A percentile compares a stretch with the other conserved stretches of the same genome.
phyloP scores from a whole-genome alignment of 2,797 vertebrate species.

The Melanotaenia pygmaea region DNA sequence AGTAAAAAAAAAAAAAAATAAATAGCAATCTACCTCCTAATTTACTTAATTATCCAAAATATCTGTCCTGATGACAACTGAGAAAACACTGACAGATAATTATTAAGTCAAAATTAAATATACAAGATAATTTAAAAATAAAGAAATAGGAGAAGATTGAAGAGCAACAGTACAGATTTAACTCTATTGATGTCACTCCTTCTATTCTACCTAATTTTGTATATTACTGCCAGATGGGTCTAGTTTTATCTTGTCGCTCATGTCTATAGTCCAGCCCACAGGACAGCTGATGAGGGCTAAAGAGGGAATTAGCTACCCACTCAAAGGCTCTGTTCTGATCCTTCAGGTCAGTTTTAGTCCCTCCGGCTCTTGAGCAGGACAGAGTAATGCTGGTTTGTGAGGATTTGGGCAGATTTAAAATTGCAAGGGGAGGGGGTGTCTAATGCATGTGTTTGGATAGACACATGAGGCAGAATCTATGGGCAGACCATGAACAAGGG shows the following conservation, averaged over 20 bases:
- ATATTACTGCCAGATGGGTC: constrained; percentile 74
- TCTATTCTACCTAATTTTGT: constrained; percentile 31
- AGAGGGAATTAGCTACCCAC: constrained; percentile 82
- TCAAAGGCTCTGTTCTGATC: constrained; percentile 86
- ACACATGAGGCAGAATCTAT: constrained; percentile 59
- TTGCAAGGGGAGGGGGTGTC: constrained; percentile 31
- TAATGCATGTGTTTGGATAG: constrained; percentile 56
- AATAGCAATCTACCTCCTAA: too few relatives aligned
- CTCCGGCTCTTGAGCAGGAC: constrained; percentile 74
- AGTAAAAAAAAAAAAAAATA: too few relatives aligned
- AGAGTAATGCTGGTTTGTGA: constrained; percentile 71
- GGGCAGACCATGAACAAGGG: background rate
- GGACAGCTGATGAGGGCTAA: constrained; percentile 84
- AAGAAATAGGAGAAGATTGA: background rate
- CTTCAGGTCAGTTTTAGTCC: constrained; percentile 80
- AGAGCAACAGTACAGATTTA: background rate
- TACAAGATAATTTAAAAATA: background rate
- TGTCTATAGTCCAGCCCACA: constrained; percentile 60
- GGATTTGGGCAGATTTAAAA: constrained; percentile 79
- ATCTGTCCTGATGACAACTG: too few relatives aligned
- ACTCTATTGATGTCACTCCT: background rate
- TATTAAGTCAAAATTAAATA: background rate
- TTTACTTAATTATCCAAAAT: too few relatives aligned
- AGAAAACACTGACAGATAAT: background rate
- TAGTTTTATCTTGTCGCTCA: constrained; percentile 73